Conservation (phyloP, 2,113 vertebrate genomes). For the Hyaena hyaena region DNA sequence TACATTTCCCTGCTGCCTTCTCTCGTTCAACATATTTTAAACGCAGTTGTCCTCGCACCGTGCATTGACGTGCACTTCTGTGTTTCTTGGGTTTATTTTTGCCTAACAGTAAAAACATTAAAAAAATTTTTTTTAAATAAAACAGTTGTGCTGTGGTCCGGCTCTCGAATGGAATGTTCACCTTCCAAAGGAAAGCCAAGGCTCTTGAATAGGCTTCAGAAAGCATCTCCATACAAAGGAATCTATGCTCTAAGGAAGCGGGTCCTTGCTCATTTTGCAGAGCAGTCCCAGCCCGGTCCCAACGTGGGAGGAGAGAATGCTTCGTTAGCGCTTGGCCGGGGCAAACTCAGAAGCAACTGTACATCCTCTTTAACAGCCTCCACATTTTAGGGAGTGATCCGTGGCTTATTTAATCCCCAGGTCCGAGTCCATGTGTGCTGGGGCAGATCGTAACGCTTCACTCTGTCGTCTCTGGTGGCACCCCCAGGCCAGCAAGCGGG, state of each 20-base stretch:
- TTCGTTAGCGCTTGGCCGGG: neutral
- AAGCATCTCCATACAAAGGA: neutral
- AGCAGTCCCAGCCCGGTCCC: neutral
- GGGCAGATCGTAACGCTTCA: fast-evolving
- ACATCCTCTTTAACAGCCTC: neutral
- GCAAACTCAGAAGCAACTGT: neutral
- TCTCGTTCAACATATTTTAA: neutral
- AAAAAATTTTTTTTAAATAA: too few species aligned
- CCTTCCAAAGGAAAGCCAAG: neutral
- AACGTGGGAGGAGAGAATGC: neutral
- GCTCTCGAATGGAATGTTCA: fast-evolving
- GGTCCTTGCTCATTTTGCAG: neutral
- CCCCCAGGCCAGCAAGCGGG: neutral
- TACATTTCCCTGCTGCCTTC: neutral
- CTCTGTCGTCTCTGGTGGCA: fast-evolving
- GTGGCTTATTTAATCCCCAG: neutral
- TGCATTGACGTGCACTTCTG: neutral
- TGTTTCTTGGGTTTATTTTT: neutral
- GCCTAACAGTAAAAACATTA: neutral
- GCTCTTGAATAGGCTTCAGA: neutral
- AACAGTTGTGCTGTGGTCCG: fast-evolving
- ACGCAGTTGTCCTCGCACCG: neutral
- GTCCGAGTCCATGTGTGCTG: fast-evolving
- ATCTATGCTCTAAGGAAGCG: neutral
- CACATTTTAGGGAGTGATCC: neutral